These are phyloP conservation scores for Aldabrachelys gigantea DNA, from an alignment of 2,113 vertebrate species.

Conservation along the genomic window DNA sequence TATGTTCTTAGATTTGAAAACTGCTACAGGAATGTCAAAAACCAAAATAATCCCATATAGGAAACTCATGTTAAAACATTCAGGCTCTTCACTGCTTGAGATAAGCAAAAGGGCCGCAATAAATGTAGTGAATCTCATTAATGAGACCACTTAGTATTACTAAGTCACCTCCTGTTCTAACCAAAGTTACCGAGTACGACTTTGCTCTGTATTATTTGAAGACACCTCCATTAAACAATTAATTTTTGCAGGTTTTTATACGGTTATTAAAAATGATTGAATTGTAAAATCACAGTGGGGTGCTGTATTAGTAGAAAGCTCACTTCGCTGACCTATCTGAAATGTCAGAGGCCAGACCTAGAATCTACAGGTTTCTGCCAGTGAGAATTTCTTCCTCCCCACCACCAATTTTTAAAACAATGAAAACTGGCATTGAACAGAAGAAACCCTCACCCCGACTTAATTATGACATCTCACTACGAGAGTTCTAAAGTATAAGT, in stretches of 20 bases:
- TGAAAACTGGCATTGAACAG: neutral
- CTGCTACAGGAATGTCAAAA: neutral
- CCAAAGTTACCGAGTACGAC: neutral
- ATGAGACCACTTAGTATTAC: neutral
- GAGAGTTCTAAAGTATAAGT: too few species aligned
- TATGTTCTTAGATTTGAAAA: neutral
- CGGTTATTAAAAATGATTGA: neutral
- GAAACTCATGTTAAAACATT: neutral
- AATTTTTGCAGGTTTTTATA: neutral
- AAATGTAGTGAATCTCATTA: neutral
- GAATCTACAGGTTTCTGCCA: neutral
- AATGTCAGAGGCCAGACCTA: too few species aligned
- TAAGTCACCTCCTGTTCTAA: neutral
- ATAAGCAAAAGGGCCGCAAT: neutral
- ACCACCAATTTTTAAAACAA: neutral
- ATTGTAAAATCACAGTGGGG: neutral
- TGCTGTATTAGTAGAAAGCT: accelerated
- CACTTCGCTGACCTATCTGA: neutral
- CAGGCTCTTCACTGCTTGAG: neutral
- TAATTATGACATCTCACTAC: neutral
- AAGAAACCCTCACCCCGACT: too few species aligned
- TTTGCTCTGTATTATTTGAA: neutral
- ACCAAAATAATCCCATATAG: neutral
- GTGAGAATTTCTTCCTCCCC: neutral
- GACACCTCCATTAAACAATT: neutral